Evolutionary conservation across 2,113 vertebrate genomes (phyloP).

Genomic region (Sander lucioperca): DNA sequence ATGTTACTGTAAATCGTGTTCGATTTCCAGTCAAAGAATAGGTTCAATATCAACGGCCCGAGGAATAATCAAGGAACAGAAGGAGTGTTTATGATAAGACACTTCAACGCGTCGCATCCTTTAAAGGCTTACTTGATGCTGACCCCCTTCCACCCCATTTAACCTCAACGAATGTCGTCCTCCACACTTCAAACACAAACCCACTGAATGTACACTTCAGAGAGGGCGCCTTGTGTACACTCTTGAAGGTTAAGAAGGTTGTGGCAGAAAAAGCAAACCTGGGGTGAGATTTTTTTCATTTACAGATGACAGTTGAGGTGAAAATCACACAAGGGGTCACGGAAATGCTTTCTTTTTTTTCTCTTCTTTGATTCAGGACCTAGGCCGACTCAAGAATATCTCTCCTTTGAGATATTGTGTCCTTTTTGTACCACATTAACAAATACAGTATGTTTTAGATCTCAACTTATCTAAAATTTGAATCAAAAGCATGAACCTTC

Average conservation of each 20-base stretch:
- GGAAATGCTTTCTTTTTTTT: not conserved
- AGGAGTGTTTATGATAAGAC: slow-evolving; percentile 71
- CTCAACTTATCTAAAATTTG: not conserved
- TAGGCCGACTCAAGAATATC: not conserved
- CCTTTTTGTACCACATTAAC: not conserved
- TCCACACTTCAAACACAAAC: slow-evolving; percentile 50
- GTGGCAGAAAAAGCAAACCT: slow-evolving; percentile 26
- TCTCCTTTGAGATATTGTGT: not conserved
- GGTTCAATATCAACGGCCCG: slow-evolving; percentile 26
- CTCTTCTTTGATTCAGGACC: slow-evolving; percentile 6
- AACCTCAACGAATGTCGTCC: slow-evolving; percentile 23
- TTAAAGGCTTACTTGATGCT: slow-evolving; percentile 45
- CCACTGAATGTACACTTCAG: slow-evolving; percentile 49
- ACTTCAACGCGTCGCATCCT: slow-evolving; percentile 38
- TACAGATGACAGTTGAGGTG: slow-evolving; percentile 21
- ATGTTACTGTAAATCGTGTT: slow-evolving; percentile 49
- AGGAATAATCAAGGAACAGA: slow-evolving; percentile 62
- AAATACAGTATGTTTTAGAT: not conserved
- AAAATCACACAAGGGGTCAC: slow-evolving; percentile 19
- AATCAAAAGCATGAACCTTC: not conserved
- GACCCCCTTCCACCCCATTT: slow-evolving; percentile 40
- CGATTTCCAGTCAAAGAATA: slow-evolving; percentile 41
- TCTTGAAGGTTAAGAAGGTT: slow-evolving; percentile 52
- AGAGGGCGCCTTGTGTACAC: slow-evolving; percentile 16
- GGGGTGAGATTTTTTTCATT: slow-evolving; percentile 36